These are phyloP conservation scores for Ferrisia virgata DNA, from an alignment of 2,888 invertebrate genomes.

Conservation along the genomic window DNA sequence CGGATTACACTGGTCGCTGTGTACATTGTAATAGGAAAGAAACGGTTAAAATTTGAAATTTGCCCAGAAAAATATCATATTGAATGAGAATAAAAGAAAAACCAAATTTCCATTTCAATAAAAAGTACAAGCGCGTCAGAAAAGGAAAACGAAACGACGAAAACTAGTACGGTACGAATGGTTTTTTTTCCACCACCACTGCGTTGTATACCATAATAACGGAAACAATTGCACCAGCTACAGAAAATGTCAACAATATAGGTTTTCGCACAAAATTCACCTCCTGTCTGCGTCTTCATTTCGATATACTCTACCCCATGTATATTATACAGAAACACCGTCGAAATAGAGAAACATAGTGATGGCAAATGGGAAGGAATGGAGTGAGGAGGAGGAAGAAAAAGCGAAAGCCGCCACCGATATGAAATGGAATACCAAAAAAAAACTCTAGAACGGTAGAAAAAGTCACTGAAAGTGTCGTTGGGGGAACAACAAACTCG, in stretches of 20 bases:
- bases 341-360: no score
- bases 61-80: constrained; percentile 13
- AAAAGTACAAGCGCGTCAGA: neutral
- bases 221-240: constrained; percentile 29
- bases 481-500: constrained; percentile 38
- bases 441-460: constrained; percentile 3
- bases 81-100: constrained; percentile 27
- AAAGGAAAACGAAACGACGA: neutral
- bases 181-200: neutral
- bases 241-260: constrained; percentile 32
- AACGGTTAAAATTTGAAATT: constrained; percentile 27
- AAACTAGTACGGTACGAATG: neutral
- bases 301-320: neutral
- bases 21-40: neutral
- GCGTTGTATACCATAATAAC: neutral
- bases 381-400: neutral
- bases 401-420: neutral
- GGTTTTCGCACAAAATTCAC: constrained; percentile 6
- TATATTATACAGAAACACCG: neutral
- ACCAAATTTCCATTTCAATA: constrained; percentile 29
- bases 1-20: constrained; percentile 11
- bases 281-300: neutral
- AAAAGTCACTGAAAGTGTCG: constrained; percentile 33
- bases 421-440: constrained; percentile 24
- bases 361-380: no score